Base-by-base conservation (phyloP, 2,797 vertebrate species). In the Pseudochromis fuscus region DNA sequence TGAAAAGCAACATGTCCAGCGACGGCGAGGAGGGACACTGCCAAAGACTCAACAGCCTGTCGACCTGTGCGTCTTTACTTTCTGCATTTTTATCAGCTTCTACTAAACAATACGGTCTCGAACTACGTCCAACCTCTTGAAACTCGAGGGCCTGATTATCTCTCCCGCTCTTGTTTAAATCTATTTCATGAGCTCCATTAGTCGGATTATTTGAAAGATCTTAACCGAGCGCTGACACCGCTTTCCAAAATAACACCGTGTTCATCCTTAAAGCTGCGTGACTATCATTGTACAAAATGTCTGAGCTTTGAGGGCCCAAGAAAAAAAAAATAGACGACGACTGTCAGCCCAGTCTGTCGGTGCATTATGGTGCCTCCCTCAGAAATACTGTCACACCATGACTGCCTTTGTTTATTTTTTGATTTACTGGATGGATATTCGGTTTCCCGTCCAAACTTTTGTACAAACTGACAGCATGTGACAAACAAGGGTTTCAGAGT, bases 1-100 rank as follows among this genome's bases (percentile, higher is more conserved):
- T 93, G 93, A 92, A 85, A 90, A 90, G 81, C 88, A 92, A 92
- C 91, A 92, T 91, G 92, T 92, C 88, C 85, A 82, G 83, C 49
- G 48, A 89, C 51, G 72, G 82, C 61, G 0, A 69, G 48, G 67
- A 83, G 66, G 64, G 77, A 83, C 67, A 9, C 67, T 85, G 91
- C 88, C 91, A 92, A 81, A 79, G 56, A 89, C 72, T 82, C 88
- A 86, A 87, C 90, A 88, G 90, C 84, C 84, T 87, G 84, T 86
- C 73, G 63, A 88, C 85, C 85, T 85, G 67, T 84, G 78, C 42
- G 74, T 77, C 53, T 81, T 86, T 59, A 68, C 75, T 83, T 80
- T 79, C 59, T 83, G 79, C 75, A 83, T 75, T 71, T 89, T 83
- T 62, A 76, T 82, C 77, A 83, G 77, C 69, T 37, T 65, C 53